A percentile compares a stretch with the other conserved stretches of the same genome.
These are phyloP conservation scores for Acanthosoma haemorrhoidale DNA, from an alignment of 2,888 invertebrate genomes.

Conservation along the genomic window DNA sequence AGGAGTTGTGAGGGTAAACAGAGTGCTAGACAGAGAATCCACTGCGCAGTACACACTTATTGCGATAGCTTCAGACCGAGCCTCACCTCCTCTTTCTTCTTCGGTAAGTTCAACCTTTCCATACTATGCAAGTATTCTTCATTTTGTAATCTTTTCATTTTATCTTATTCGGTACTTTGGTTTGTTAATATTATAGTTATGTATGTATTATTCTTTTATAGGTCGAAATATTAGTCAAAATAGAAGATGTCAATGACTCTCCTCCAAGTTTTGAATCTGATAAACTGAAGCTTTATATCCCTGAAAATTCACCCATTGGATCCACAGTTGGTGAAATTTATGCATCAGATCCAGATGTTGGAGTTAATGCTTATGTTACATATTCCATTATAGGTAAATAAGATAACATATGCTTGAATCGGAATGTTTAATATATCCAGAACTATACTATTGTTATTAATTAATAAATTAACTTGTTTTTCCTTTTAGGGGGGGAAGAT, in stretches of 20 bases:
- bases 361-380: conserved; percentile 82
- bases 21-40: conserved; percentile 85
- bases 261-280: conserved; percentile 86
- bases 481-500: conserved; percentile 67
- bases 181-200: not conserved
- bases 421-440: not conserved
- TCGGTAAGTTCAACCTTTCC: conserved; percentile 46
- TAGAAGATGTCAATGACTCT: conserved; percentile 86
- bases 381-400: conserved; percentile 81
- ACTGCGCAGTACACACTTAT: conserved; percentile 76
- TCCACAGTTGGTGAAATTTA: conserved; percentile 86
- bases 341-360: conserved; percentile 89
- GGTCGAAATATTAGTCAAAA: conserved; percentile 52
- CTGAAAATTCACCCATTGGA: conserved; percentile 95
- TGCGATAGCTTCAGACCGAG: conserved; percentile 85
- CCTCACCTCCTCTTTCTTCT: conserved; percentile 69
- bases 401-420: not conserved
- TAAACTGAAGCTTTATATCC: conserved; percentile 78
- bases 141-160: no score
- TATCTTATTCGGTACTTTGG: no score
- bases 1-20: conserved; percentile 84
- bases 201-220: not conserved
- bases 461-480: conserved; percentile 2
- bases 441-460: not conserved
- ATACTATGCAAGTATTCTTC: no score